Base-by-base conservation (phyloP, 1,140 invertebrate species). In the Danaus plexippus region DNA sequence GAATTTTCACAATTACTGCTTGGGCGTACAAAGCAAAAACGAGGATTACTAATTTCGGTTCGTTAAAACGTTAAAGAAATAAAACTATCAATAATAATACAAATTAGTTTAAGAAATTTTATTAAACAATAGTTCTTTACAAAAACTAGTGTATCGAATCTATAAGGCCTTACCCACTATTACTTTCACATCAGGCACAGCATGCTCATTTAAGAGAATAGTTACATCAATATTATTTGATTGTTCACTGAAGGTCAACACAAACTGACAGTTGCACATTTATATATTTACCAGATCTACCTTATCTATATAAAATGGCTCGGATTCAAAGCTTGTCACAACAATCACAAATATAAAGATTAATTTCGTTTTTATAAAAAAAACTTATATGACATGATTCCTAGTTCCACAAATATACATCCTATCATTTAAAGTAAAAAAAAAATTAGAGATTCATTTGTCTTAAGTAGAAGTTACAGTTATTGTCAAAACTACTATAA, bases 281-380 rank as follows among this genome's bases (percentile, higher is more conserved):
- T 52, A 57, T 32, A 32, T 32, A 32, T 32, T 2, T 32, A 44
- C 56, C 44, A 47, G 42, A 49, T 53, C 59, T 57, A 55, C 9
- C 43, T 58, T 58, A 52, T 47, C 45, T 58, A 58, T 12, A 57
- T 60, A 71, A 78, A 78, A 84, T 84, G 80, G 80, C 80, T 84
- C 80, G 79, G 80, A 82, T 84, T 84, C 52, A 57, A 52, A 61
- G 60, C 51, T 13, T 47, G 53, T 54, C 59, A 47, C 43, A 43
- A 57, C 40, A 57, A 57, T 43, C 43, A 46, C 2, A 46, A 45
- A 54, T 65, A 57, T 61, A 41, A 64, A 59, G 63, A 59, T 69
- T n/a, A 60, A 49, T 65, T 67, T 71, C 67, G 60, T 66, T 62
- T 11, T 52, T 49, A 67, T 75, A 80, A 57, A 60, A 69, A 69